phyloP scores from a whole-genome alignment of 1,140 invertebrate genomes.

The Archivesica marissinica region DNA sequence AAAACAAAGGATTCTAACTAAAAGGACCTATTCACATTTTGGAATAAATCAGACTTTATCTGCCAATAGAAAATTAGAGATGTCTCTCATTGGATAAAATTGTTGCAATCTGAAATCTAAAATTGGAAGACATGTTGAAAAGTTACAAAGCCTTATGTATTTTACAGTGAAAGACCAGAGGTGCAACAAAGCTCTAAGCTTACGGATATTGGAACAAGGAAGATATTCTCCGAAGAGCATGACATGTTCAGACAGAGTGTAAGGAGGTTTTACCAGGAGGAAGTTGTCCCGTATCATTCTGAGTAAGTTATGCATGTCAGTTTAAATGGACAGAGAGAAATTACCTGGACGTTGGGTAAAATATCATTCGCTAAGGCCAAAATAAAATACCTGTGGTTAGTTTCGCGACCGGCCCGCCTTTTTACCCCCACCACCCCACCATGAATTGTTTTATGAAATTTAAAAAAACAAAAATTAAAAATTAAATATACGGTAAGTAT shows the following conservation, averaged over 20 bases:
- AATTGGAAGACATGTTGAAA: neutral
- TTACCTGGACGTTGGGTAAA: neutral
- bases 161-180: constrained; percentile 69
- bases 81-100: too few relatives aligned
- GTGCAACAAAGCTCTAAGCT: constrained; percentile 78
- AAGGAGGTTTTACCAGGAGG: constrained; percentile 84
- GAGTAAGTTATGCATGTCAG: constrained; percentile 82
- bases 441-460: too few relatives aligned
- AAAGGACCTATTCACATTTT: too few relatives aligned
- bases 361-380: neutral
- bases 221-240: constrained; percentile 84
- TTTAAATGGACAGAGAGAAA: neutral
- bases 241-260: constrained; percentile 84
- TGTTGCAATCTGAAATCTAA: neutral
- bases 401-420: too few relatives aligned
- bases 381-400: too few relatives aligned
- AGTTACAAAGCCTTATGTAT: neutral
- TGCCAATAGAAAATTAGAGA: too few relatives aligned
- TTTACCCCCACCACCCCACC: too few relatives aligned
- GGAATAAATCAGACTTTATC: too few relatives aligned
- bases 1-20: too few relatives aligned
- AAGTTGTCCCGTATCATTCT: constrained; percentile 83
- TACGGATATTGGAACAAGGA: constrained; percentile 84
- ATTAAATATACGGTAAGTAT: too few relatives aligned
- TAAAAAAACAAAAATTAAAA: too few relatives aligned